Evolutionary conservation across 1,140 invertebrate genomes (phyloP).

Genomic region (Tetragonula clypearis): DNA sequence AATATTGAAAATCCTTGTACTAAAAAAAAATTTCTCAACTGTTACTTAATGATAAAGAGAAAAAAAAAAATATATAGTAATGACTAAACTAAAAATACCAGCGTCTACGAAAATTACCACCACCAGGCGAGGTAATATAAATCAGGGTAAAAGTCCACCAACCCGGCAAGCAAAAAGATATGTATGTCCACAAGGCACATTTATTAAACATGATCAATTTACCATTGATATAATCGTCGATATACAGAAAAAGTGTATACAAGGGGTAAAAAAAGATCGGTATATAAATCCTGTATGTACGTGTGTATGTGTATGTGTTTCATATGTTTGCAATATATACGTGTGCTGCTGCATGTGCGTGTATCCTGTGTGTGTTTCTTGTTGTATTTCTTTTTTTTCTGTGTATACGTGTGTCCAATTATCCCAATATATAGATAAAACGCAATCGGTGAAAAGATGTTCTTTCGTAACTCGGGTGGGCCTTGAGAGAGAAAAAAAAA

Average conservation of each 20-base stretch:
- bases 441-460: conserved; percentile 30
- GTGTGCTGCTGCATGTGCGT: neutral
- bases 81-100: neutral
- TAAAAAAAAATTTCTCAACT: neutral
- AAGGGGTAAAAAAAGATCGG: conserved; percentile 67
- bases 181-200: conserved; percentile 81
- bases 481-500: conserved; percentile 7
- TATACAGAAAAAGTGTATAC: conserved; percentile 73
- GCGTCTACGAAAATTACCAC: conserved; percentile 76
- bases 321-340: neutral
- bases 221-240: conserved; percentile 75
- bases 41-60: neutral
- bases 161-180: conserved; percentile 80
- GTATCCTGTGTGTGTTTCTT: neutral
- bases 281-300: conserved; percentile 43
- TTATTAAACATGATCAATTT: conserved; percentile 82
- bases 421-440: conserved; percentile 53
- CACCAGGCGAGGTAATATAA: conserved; percentile 76
- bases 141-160: conserved; percentile 80
- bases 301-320: neutral
- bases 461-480: conserved; percentile 25
- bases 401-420: conserved; percentile 50
- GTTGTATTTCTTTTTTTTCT: neutral
- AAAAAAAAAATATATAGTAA: neutral
- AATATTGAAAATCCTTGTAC: neutral